Conservation (phyloP, 1,140 invertebrate species). For the Zaprionus kolodkinae region DNA sequence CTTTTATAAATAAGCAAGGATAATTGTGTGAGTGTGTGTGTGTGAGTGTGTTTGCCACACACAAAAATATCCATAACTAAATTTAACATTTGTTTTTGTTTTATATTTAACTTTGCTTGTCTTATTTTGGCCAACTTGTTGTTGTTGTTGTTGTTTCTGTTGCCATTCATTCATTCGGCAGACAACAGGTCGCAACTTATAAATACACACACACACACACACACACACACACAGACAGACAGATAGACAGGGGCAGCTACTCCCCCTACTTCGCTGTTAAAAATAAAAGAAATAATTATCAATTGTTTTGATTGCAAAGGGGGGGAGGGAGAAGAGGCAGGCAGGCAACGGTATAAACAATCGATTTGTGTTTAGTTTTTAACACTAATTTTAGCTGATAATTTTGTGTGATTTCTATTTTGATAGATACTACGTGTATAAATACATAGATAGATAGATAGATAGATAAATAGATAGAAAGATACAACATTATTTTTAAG, state of each 20-base stretch:
- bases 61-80: conserved; percentile 74
- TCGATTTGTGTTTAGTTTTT: conserved; percentile 70
- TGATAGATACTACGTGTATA: conserved; percentile 1
- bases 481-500: conserved; percentile 36
- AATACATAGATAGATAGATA: no score
- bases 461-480: not conserved
- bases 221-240: not conserved
- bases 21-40: conserved; percentile 24
- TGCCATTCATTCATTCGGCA: conserved; percentile 20
- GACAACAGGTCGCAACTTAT: conserved; percentile 58
- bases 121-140: conserved; percentile 63
- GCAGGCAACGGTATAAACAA: conserved; percentile 54
- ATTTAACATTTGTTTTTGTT: conserved; percentile 78
- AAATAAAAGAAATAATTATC: conserved; percentile 56
- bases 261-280: not conserved
- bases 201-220: conserved; percentile 44
- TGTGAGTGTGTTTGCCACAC: conserved; percentile 32
- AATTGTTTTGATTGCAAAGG: conserved; percentile 55
- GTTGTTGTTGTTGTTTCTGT: conserved; percentile 16
- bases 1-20: conserved; percentile 62
- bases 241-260: not conserved
- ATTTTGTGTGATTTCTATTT: conserved; percentile 30
- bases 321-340: not conserved
- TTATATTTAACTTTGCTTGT: conserved; percentile 71
- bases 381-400: conserved; percentile 38